A percentile compares a stretch with the other conserved stretches of the same genome.
Conservation (phyloP, 2,797 vertebrate genomes). For the Melanotaenia parkinsoni region DNA sequence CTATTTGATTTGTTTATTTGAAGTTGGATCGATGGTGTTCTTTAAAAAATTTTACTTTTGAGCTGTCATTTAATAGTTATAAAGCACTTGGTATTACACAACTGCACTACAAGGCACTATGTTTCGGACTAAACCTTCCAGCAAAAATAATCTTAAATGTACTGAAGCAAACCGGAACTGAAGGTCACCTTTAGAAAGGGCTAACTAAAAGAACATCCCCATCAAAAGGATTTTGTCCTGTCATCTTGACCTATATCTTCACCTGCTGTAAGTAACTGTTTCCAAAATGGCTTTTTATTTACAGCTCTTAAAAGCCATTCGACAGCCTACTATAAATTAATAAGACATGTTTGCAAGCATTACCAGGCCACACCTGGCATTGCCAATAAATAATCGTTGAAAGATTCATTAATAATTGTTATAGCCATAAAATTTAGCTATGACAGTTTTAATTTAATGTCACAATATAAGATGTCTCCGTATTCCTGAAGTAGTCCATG, state of each 20-base stretch:
- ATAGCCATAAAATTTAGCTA: neutral
- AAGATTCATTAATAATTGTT: conserved; percentile 9
- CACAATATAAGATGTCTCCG: too few species aligned
- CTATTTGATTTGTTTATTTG: too few species aligned
- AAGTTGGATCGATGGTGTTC: too few species aligned
- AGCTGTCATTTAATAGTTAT: conserved; percentile 11
- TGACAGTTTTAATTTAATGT: neutral
- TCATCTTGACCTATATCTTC: conserved; percentile 37
- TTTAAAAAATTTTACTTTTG: neutral
- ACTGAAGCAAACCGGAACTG: too few species aligned
- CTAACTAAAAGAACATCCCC: conserved; percentile 5
- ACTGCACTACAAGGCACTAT: neutral
- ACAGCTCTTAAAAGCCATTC: conserved; percentile 66
- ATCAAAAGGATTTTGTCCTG: conserved; percentile 21
- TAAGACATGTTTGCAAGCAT: conserved; percentile 52
- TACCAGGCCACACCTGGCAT: conserved; percentile 6
- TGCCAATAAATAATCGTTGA: conserved; percentile 41
- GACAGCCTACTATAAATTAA: conserved; percentile 60
- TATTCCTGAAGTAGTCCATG: neutral
- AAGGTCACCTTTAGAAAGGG: conserved; percentile 1
- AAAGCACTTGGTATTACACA: neutral
- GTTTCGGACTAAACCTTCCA: neutral
- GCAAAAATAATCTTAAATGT: neutral
- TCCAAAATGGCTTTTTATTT: conserved; percentile 60
- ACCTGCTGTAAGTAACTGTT: conserved; percentile 31